phyloP scores from a whole-genome alignment of 2,888 invertebrate genomes.

The Sarcophaga rosellei region DNA sequence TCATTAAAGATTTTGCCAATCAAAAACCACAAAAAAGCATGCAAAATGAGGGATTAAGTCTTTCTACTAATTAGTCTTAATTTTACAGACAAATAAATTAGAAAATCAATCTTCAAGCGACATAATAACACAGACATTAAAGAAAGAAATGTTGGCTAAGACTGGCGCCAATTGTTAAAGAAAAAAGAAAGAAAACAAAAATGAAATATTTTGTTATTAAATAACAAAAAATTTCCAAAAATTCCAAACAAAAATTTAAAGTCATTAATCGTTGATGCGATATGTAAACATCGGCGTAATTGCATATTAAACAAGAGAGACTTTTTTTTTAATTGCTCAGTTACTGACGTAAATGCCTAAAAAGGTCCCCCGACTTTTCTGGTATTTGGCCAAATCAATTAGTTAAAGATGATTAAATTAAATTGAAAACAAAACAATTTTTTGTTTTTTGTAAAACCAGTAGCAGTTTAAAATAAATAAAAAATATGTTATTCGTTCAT shows the following conservation, averaged over 20 bases:
- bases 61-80: conserved; percentile 6
- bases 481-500: background rate
- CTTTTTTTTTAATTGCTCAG: background rate
- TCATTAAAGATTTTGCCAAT: too few relatives aligned
- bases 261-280: background rate
- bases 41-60: background rate
- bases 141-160: conserved; percentile 12
- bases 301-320: conserved; percentile 28
- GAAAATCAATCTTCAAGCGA: background rate
- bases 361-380: background rate
- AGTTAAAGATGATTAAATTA: conserved; percentile 1
- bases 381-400: background rate
- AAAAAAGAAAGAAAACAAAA: background rate
- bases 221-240: conserved; percentile 23
- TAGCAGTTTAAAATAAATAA: conserved; percentile 34
- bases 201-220: background rate
- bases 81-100: conserved; percentile 4
- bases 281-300: conserved; percentile 22
- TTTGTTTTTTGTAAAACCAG: conserved; percentile 44
- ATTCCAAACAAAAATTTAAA: background rate
- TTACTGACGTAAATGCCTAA: conserved; percentile 21
- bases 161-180: conserved; percentile 13
- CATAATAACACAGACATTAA: background rate
- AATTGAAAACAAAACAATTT: background rate
- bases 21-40: too few relatives aligned